Percentiles rank a stretch among this genome's conserved stretches.
Evolutionary conservation across 2,888 invertebrate species (phyloP).

Genomic region (Drosophila seclusa): DNA sequence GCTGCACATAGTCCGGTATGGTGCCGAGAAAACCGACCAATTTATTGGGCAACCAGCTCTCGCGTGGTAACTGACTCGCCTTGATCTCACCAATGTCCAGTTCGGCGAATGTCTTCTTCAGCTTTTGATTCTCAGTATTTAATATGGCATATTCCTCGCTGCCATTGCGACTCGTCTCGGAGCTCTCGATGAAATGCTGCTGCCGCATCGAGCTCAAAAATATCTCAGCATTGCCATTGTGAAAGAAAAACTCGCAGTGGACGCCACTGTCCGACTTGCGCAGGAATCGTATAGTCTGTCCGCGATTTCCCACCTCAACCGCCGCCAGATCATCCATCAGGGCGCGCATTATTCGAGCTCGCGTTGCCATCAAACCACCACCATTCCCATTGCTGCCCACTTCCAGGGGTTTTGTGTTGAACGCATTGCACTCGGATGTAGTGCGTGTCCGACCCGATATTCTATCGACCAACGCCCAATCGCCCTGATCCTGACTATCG

Average conservation of each 20-base stretch:
- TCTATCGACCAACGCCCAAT: conserved; percentile 93
- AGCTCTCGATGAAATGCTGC: conserved; percentile 78
- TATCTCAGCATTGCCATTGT: conserved; percentile 93
- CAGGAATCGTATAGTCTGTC: conserved; percentile 88
- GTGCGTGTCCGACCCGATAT: conserved; percentile 85
- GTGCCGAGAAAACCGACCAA: conserved; percentile 83
- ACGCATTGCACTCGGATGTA: conserved; percentile 83
- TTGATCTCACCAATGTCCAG: conserved; percentile 88
- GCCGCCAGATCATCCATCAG: conserved; percentile 88
- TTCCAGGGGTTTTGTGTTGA: conserved; percentile 82
- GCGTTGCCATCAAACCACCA: conserved; percentile 41
- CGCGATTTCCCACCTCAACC: conserved; percentile 87
- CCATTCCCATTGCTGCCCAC: conserved; percentile 38
- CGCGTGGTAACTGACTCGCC: conserved; percentile 71
- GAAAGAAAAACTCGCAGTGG: conserved; percentile 92
- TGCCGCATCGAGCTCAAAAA: conserved; percentile 83
- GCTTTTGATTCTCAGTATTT: conserved; percentile 89
- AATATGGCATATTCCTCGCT: conserved; percentile 89
- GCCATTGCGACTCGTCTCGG: conserved; percentile 86
- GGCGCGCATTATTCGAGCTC: conserved; percentile 86
- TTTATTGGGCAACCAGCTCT: conserved; percentile 83
- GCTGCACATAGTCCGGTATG: conserved; percentile 83
- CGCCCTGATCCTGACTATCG: conserved; percentile 91
- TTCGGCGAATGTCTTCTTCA: conserved; percentile 94
- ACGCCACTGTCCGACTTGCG: conserved; percentile 87